Evolutionary conservation across 2,113 vertebrate species (phyloP).

Genomic region (Hippocampus mohnikei): DNA sequence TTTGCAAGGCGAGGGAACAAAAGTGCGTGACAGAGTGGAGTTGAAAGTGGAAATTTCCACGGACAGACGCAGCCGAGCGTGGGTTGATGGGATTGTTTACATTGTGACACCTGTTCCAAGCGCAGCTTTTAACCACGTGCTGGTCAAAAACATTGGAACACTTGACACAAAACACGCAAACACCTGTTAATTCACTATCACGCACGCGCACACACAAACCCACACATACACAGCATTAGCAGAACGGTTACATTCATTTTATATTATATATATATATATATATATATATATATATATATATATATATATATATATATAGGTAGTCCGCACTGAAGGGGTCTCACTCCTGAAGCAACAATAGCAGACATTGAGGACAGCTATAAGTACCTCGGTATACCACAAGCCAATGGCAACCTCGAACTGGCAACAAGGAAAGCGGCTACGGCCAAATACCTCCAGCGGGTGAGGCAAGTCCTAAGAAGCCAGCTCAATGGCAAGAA

Average conservation of each 20-base stretch:
- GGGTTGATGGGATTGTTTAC: constrained; percentile 33
- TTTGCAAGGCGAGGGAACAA: not conserved
- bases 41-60: constrained; percentile 62
- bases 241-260: not conserved
- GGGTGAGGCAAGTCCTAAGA: no score
- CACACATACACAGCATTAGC: not conserved
- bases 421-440: no score
- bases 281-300: no score
- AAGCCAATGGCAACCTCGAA: no score
- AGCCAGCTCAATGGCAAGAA: no score
- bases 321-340: no score
- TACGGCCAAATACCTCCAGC: no score
- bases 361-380: no score
- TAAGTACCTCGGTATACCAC: no score
- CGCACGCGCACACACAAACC: not conserved
- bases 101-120: not conserved
- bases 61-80: constrained; percentile 3
- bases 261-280: no score
- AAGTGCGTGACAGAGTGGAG: not conserved
- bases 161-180: not conserved
- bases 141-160: not conserved
- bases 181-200: not conserved
- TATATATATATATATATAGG: no score
- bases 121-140: not conserved
- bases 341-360: no score